Evolutionary conservation across 2,113 vertebrate species (phyloP).

Genomic region (Colistium nudipinnis): DNA sequence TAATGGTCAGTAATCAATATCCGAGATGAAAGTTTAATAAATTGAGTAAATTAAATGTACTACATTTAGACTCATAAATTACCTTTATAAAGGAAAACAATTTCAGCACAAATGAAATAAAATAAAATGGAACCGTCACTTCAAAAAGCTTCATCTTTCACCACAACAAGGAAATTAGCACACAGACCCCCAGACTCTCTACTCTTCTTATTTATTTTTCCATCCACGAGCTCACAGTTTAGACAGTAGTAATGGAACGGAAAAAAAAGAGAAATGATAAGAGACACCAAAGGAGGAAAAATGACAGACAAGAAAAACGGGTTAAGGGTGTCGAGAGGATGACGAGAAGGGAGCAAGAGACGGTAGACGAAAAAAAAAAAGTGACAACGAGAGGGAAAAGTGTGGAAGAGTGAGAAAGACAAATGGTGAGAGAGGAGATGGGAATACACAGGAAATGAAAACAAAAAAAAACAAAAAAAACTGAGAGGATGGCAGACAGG

Average conservation of each 20-base stretch:
- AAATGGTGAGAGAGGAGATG: slow-evolving; percentile 16
- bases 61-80: slow-evolving; percentile 26
- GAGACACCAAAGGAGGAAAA: slow-evolving; percentile 4
- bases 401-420: slow-evolving; percentile 21
- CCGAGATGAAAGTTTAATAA: slow-evolving; percentile 13
- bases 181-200: not conserved
- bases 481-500: slow-evolving; percentile 16
- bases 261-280: not conserved
- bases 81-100: slow-evolving; percentile 21
- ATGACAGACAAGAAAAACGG: not conserved
- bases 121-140: slow-evolving; percentile 1
- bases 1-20: slow-evolving; percentile 47
- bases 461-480: slow-evolving; percentile 30
- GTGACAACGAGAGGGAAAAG: not conserved
- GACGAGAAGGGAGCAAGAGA: not conserved
- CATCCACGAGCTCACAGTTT: not conserved
- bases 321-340: not conserved
- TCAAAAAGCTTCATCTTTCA: not conserved
- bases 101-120: slow-evolving; percentile 4
- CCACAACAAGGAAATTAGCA: not conserved
- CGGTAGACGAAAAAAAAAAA: not conserved
- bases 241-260: not conserved
- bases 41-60: slow-evolving; percentile 14
- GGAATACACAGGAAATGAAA: slow-evolving; percentile 18
- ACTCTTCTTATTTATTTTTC: not conserved